Evolutionary conservation across 1,140 invertebrate genomes (phyloP).

Genomic region (Dolichoris vasculosae): DNA sequence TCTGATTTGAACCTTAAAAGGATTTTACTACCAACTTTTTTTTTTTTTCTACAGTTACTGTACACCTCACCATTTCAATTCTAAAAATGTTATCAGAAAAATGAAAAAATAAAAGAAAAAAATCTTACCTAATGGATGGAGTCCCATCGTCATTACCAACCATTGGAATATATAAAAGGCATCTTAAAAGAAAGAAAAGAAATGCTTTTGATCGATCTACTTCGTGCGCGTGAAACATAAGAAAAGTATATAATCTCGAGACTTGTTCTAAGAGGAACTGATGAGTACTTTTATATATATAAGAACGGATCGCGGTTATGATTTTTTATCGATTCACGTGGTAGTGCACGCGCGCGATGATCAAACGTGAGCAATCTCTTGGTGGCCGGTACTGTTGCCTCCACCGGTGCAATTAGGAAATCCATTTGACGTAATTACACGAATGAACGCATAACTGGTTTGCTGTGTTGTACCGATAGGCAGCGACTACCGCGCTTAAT

Average conservation of each 20-base stretch:
- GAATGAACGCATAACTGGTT: constrained; percentile 60
- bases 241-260: constrained; percentile 9
- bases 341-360: constrained; percentile 54
- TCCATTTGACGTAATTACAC: constrained; percentile 74
- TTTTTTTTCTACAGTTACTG: not conserved
- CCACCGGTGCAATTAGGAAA: constrained; percentile 71
- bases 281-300: not conserved
- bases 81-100: not conserved
- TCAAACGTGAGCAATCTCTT: constrained; percentile 71
- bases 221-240: constrained; percentile 12
- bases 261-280: constrained; percentile 25
- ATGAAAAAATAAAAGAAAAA: not conserved
- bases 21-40: not conserved
- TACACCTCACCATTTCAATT: not conserved
- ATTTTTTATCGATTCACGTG: constrained; percentile 59
- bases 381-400: constrained; percentile 47
- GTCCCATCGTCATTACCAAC: constrained; percentile 13
- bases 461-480: not conserved
- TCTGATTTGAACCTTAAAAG: not conserved
- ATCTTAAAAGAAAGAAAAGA: constrained; percentile 5
- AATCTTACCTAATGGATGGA: not conserved
- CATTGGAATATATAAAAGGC: not conserved
- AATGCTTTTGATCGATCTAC: constrained; percentile 8
- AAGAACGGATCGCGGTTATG: too few species aligned
- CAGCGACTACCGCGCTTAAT: constrained; percentile 66